Evolutionary conservation across 1,140 invertebrate genomes (phyloP).

Genomic region (Pseudomyrmex gracilis): DNA sequence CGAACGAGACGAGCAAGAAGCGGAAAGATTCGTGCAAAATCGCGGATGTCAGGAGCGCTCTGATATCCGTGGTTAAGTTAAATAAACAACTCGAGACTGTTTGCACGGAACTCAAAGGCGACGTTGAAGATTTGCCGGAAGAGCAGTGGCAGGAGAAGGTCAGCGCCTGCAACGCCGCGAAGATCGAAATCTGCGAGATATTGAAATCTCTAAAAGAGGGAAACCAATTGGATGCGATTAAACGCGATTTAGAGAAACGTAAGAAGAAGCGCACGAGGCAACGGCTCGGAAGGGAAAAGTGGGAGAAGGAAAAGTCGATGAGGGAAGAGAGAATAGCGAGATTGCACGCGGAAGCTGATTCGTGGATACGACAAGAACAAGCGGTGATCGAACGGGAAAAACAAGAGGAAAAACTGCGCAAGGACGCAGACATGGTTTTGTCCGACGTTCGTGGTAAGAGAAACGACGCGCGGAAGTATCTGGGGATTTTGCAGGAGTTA

Average conservation of each 20-base stretch:
- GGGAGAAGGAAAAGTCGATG: constrained; percentile 82
- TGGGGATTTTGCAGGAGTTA: constrained; percentile 88
- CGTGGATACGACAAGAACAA: constrained; percentile 87
- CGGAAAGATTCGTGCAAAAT: constrained; percentile 74
- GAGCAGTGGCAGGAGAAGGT: constrained; percentile 86
- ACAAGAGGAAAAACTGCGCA: constrained; percentile 88
- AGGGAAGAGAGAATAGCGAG: constrained; percentile 80
- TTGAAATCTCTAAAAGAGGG: constrained; percentile 83
- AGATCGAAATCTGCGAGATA: constrained; percentile 83
- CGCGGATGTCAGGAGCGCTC: constrained; percentile 76
- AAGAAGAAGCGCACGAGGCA: constrained; percentile 86
- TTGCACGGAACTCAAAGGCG: constrained; percentile 82
- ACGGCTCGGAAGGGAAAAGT: constrained; percentile 83
- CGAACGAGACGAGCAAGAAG: neutral
- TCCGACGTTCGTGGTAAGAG: constrained; percentile 89
- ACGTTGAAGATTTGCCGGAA: constrained; percentile 81
- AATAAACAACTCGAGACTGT: constrained; percentile 83
- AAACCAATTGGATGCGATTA: constrained; percentile 82
- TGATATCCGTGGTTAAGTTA: constrained; percentile 77
- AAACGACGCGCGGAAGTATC: constrained; percentile 88
- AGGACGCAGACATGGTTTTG: constrained; percentile 89
- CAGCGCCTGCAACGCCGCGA: constrained; percentile 81
- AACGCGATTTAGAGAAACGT: constrained; percentile 85
- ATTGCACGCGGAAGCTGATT: constrained; percentile 86
- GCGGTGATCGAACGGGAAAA: constrained; percentile 88